Percentiles rank a stretch among this genome's conserved stretches.
Evolutionary conservation across 2,113 vertebrate species (phyloP).

Genomic region (Ochotona princeps): DNA sequence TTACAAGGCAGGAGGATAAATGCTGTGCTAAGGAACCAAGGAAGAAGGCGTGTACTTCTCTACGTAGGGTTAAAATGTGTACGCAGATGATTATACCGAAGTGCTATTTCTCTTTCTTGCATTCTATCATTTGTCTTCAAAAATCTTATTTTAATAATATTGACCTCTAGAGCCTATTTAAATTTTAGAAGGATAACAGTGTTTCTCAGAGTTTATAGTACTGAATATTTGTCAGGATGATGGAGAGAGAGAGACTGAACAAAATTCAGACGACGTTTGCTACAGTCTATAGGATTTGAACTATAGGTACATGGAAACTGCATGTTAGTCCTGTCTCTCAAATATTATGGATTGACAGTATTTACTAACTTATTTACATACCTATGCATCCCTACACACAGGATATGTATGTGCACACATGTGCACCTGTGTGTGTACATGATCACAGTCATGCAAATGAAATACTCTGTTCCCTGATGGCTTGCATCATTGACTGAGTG

Average conservation of each 20-base stretch:
- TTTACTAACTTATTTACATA: neutral
- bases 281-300: neutral
- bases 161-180: neutral
- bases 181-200: neutral
- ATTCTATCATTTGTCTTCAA: neutral
- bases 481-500: neutral
- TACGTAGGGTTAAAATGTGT: neutral
- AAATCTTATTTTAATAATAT: neutral
- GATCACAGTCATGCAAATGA: neutral
- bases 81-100: no score
- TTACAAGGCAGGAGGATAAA: constrained; percentile 19
- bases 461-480: neutral
- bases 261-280: neutral
- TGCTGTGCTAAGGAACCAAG: neutral
- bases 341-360: neutral
- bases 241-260: neutral
- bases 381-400: neutral
- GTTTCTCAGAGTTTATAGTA: no score
- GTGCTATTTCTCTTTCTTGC: neutral
- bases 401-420: no score
- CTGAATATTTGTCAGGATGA: neutral
- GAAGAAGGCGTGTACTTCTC: neutral
- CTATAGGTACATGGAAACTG: no score
- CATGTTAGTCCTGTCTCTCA: no score
- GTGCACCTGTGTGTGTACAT: neutral